Evolutionary conservation across 2,797 vertebrate species (phyloP).

Genomic region (Oryzias sinensis): DNA sequence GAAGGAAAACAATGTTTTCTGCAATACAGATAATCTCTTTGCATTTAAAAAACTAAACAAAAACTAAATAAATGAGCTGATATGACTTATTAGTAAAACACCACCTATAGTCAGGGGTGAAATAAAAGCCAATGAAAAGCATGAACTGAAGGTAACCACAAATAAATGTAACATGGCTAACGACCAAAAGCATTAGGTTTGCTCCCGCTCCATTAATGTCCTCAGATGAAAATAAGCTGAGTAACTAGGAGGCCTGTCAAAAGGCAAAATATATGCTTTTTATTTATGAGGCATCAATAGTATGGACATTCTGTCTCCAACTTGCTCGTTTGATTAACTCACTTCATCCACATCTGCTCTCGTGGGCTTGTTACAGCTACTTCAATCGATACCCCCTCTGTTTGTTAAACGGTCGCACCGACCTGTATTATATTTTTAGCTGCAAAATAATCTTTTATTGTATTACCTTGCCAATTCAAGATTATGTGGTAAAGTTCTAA

Average conservation of each 20-base stretch:
- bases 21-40: too few relatives aligned
- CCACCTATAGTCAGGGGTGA: neutral
- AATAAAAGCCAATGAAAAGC: neutral
- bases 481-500: slow-evolving; percentile 36
- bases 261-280: slow-evolving; percentile 61
- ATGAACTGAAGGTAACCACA: neutral
- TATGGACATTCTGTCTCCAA: slow-evolving; percentile 68
- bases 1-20: too few relatives aligned
- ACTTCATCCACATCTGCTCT: slow-evolving; percentile 68
- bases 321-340: slow-evolving; percentile 76
- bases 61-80: too few relatives aligned
- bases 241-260: slow-evolving; percentile 55
- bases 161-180: neutral
- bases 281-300: slow-evolving; percentile 74
- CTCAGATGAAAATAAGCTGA: slow-evolving; percentile 32
- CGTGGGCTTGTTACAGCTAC: slow-evolving; percentile 60
- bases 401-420: slow-evolving; percentile 65
- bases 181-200: slow-evolving; percentile 14
- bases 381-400: slow-evolving; percentile 57
- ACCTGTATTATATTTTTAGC: slow-evolving; percentile 52
- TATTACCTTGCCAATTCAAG: slow-evolving; percentile 31
- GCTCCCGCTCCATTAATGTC: slow-evolving; percentile 26
- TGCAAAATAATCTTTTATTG: slow-evolving; percentile 39
- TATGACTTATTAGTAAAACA: neutral
- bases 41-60: too few relatives aligned